Percentiles rank a stretch among this genome's conserved stretches.
Conservation (phyloP, 2,113 vertebrate genomes). For the Peromyscus leucopus region DNA sequence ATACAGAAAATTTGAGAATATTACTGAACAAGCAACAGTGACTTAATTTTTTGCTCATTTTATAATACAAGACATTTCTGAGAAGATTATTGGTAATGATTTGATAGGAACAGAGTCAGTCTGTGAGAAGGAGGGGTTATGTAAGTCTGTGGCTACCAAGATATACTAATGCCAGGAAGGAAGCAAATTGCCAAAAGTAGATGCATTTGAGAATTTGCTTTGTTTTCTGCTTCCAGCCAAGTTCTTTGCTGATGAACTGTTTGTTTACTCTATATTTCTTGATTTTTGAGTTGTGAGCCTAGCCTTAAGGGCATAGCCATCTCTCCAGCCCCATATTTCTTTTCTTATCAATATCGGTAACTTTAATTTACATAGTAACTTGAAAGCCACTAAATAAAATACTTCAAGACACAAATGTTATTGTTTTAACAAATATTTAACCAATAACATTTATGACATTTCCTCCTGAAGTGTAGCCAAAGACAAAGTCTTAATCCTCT, state of each 20-base stretch:
- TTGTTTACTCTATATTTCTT: slow-evolving; percentile 19
- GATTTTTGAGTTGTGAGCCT: background rate
- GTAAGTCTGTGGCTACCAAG: background rate
- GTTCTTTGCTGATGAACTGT: slow-evolving; percentile 18
- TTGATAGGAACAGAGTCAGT: background rate
- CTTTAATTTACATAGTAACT: slow-evolving; percentile 11
- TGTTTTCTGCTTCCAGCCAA: background rate
- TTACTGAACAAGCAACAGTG: background rate
- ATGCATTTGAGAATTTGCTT: background rate
- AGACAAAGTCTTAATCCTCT: background rate
- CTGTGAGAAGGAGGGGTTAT: background rate
- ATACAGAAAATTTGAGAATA: slow-evolving; percentile 50
- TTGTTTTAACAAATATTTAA: slow-evolving; percentile 25
- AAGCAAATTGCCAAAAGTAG: background rate
- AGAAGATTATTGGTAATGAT: background rate
- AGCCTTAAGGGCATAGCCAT: background rate
- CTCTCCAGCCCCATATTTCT: background rate
- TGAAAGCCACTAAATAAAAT: slow-evolving; percentile 34
- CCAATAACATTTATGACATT: background rate
- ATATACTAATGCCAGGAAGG: background rate
- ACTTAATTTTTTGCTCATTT: slow-evolving; percentile 56
- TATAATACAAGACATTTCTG: slow-evolving; percentile 9
- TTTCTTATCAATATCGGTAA: background rate
- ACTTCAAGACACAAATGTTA: slow-evolving; percentile 21
- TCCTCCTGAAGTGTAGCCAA: slow-evolving; percentile 47